Base-by-base conservation (phyloP, 1,140 invertebrate genomes). In the Oncopodura yosiiana region DNA sequence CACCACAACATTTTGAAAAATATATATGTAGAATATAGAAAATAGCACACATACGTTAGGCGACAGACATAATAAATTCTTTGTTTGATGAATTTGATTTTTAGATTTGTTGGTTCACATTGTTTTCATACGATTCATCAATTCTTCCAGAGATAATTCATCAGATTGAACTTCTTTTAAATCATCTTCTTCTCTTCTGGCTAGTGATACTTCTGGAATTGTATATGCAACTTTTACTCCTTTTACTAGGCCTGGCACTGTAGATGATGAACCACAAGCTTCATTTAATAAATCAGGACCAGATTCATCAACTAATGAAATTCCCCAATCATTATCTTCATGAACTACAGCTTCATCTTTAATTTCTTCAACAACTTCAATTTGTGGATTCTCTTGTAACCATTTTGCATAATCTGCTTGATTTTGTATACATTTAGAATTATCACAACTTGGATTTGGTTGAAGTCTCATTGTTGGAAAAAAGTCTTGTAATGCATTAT, bases 401-500 rank as follows among this genome's bases (percentile, higher is more conserved):
- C 68, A 72, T 14, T 56, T 66, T 11, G 66, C 63, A 65, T 74
- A 84, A 67, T 90, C 86, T 62, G 73, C 66, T 68, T 98, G 94
- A 41, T 83, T 75, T 63, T 74, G 62, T 39, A 73, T 66, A 69
- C 96, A 99, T 67, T 79, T 77, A 0, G 62, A 69, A 68, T 99
- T 93, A 49, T 93, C 87, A 73, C 96, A 99, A 56, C 78, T 76
- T 21, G 83, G 79, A 77, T 99, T 99, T 0, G 95, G 94, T 70
- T 83, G 87, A 53, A 99, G 76, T 26, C 72, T 77, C 87, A 97
- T 93, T 11, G 78, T 84, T 0, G 95, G 94, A 68, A 99, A 99
- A 73, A 90, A 99, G 70, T 99, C 96, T 62, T 83, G 80, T 43
- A 99, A 74, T 8, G 95, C 95, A 73, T 87, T 97, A 71, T 99